A percentile compares a stretch with the other conserved stretches of the same genome.
Evolutionary conservation across 2,113 vertebrate genomes (phyloP).

Genomic region (Tiliqua scincoides): DNA sequence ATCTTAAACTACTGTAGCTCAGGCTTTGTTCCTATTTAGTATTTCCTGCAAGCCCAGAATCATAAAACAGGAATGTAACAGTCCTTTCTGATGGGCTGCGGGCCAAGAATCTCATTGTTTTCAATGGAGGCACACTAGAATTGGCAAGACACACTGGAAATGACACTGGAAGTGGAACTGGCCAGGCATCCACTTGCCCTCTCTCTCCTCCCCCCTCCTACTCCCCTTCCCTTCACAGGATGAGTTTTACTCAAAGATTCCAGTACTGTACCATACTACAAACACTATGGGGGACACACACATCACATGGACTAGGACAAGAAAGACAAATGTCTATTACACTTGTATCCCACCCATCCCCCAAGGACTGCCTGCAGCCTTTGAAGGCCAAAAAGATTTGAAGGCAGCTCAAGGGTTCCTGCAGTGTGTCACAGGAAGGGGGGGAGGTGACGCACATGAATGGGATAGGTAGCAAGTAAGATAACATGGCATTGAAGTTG

Average conservation of each 20-base stretch:
- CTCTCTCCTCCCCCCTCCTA: neutral
- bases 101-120: constrained; percentile 37
- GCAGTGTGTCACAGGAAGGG: neutral
- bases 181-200: neutral
- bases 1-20: constrained; percentile 8
- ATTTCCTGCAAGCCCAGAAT: constrained; percentile 23
- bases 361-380: neutral
- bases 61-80: constrained; percentile 24
- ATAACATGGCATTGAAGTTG: neutral
- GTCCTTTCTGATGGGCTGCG: neutral
- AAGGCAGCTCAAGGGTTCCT: neutral
- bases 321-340: neutral
- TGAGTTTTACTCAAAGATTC: constrained; percentile 23
- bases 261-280: constrained; percentile 3
- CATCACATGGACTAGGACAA: neutral
- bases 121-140: constrained; percentile 21
- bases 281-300: neutral
- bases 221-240: neutral
- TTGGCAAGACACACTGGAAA: constrained; percentile 15
- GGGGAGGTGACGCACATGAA: neutral
- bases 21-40: constrained; percentile 1
- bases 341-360: constrained; percentile 9
- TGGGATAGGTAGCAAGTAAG: neutral
- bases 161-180: constrained; percentile 11
- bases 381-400: neutral